Evolutionary conservation across 2,113 vertebrate species (phyloP).

Genomic region (Cathartes aura): DNA sequence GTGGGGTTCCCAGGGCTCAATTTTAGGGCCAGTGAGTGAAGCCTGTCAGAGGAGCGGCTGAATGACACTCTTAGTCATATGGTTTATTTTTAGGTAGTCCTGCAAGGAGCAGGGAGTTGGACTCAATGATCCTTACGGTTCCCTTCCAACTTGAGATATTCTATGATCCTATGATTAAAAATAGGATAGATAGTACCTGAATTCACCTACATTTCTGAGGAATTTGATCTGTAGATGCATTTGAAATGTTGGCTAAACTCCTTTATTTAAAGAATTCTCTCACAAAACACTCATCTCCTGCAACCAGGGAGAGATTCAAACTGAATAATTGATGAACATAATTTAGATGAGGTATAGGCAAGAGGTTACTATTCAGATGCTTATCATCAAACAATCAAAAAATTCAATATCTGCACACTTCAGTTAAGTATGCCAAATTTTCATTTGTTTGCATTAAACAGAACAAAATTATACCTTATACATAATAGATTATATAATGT

Average conservation of each 20-base stretch:
- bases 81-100: neutral
- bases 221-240: neutral
- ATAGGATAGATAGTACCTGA: neutral
- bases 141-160: neutral
- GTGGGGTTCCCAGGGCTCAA: neutral
- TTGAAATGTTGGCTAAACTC: neutral
- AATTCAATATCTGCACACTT: neutral
- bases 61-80: rapidly evolving
- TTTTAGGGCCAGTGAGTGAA: neutral
- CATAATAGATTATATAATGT: neutral
- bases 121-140: rapidly evolving
- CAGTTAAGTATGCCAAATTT: neutral
- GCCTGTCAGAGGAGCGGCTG: rapidly evolving
- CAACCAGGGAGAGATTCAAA: neutral
- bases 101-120: neutral
- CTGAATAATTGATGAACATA: neutral
- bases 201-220: neutral
- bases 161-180: neutral
- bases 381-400: neutral
- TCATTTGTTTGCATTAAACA: neutral
- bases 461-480: neutral
- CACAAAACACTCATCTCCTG: neutral
- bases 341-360: neutral
- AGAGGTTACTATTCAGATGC: neutral
- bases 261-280: neutral